These are phyloP conservation scores for Ornithoptera priamus DNA, from an alignment of 2,888 invertebrate species.

Conservation along the genomic window DNA sequence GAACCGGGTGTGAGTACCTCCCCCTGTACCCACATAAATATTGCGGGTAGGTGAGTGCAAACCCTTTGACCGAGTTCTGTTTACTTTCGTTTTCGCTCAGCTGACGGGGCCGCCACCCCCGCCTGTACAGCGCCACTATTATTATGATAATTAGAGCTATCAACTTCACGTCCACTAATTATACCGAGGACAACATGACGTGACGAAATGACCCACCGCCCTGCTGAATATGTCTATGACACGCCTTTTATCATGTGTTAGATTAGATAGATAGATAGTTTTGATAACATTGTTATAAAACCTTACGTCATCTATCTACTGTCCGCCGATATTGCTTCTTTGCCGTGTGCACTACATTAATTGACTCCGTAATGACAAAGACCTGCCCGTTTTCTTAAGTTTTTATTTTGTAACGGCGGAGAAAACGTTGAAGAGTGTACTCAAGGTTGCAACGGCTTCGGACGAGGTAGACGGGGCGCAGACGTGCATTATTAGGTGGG, in stretches of 20 bases:
- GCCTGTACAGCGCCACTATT: constrained; percentile 68
- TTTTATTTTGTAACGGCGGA: constrained; percentile 35
- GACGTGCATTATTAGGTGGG: constrained; percentile 81
- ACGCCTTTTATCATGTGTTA: constrained; percentile 7
- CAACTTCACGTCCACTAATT: constrained; percentile 48
- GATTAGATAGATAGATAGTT: not conserved
- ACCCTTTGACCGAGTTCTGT: constrained; percentile 82
- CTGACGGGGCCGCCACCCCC: constrained; percentile 74
- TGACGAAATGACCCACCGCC: constrained; percentile 7
- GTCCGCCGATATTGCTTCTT: not conserved
- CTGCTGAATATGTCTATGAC: constrained; percentile 1
- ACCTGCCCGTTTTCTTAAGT: constrained; percentile 9
- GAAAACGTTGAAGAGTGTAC: constrained; percentile 56
- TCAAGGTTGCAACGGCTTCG: constrained; percentile 77
- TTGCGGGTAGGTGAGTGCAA: constrained; percentile 80
- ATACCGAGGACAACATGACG: constrained; percentile 27
- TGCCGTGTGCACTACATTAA: not conserved
- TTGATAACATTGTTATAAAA: constrained; percentile 12
- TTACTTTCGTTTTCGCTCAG: constrained; percentile 81
- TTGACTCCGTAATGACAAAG: constrained; percentile 3
- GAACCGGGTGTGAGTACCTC: constrained; percentile 67
- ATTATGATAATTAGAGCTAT: constrained; percentile 78
- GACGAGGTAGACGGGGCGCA: constrained; percentile 77
- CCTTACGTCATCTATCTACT: not conserved
- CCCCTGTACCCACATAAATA: constrained; percentile 78